Evolutionary conservation across 2,888 invertebrate species (phyloP), one percentile per base, ranked within the genome.

Genomic region (Troides helena): DNA sequence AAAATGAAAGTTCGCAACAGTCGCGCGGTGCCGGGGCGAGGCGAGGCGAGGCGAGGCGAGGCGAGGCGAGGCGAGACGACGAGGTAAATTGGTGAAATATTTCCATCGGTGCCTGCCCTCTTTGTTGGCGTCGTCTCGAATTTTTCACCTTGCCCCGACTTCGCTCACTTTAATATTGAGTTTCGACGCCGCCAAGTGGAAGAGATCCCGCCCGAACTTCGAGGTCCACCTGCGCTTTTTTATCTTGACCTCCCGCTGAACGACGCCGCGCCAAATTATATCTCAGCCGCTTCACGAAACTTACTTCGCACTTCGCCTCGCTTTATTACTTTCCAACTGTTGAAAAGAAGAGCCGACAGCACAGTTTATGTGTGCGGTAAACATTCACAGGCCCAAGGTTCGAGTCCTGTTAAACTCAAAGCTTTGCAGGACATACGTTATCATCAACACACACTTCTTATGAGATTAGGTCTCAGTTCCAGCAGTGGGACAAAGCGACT

Each of bases 61-160:
- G 21, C 21, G 21, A 21, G 21, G 21, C 21, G 21, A 21, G 77
- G 77, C 78, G 78, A 58, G 60, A 78, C 78, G 77, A 78, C 76
- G 78, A 73, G 76, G 77, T 74, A 82, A 83, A 85, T 87, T 85
- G 85, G 84, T 86, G 78, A 83, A 87, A 87, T 86, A 83, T 84
- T 80, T 81, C 73, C 71, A 70, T 75, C 77, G 78, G 79, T 83
- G 81, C 75, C 80, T 8, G 79, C 78, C 75, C 81, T 81, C 85
- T 88, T 87, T 87, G 86, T 88, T 82, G 84, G 69, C 53, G 23
- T 60, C 61, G 61, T 21, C 43, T 25, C 53, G 53, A 67, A 61
- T 72, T 67, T 67, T 64, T 67, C 72, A 65, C 73, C 72, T 72
- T 63, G 64, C 50, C 21, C 65, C 46, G 36, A 68, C 68, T 68